phyloP scores from a whole-genome alignment of 2,113 vertebrate species.

The Poecile atricapillus region DNA sequence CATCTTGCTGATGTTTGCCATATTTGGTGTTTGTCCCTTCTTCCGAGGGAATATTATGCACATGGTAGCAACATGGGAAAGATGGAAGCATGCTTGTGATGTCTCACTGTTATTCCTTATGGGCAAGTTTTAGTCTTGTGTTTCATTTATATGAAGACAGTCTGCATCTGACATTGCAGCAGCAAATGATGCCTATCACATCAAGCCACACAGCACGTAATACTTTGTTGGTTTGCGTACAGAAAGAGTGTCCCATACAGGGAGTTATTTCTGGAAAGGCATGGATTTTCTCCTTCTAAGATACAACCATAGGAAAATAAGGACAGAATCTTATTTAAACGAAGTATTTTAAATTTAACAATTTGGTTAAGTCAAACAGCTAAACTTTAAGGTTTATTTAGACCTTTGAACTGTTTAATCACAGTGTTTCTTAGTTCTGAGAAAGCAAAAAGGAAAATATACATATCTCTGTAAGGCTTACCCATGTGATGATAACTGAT shows the following conservation, averaged over 20 bases:
- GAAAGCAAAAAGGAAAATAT: neutral
- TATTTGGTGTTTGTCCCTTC: neutral
- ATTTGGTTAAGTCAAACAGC: neutral
- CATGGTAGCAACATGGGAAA: neutral
- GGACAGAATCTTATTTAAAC: neutral
- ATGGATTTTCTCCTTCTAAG: neutral
- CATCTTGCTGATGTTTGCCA: neutral
- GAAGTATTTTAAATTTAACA: neutral
- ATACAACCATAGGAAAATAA: neutral
- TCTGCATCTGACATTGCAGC: neutral
- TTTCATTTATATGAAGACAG: neutral
- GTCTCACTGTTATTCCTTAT: neutral
- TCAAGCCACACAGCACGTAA: fast-evolving
- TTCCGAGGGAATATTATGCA: neutral
- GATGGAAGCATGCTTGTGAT: neutral
- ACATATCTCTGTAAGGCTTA: neutral
- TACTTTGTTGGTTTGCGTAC: neutral
- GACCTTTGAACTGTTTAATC: neutral
- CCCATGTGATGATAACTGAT: neutral
- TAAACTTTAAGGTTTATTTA: neutral
- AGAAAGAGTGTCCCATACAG: neutral
- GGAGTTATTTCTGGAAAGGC: neutral
- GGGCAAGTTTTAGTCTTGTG: neutral
- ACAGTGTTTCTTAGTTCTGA: neutral
- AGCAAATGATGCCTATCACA: neutral